These are phyloP conservation scores for Gymnosoma rotundatum DNA, from an alignment of 2,888 invertebrate species.

Conservation along the genomic window DNA sequence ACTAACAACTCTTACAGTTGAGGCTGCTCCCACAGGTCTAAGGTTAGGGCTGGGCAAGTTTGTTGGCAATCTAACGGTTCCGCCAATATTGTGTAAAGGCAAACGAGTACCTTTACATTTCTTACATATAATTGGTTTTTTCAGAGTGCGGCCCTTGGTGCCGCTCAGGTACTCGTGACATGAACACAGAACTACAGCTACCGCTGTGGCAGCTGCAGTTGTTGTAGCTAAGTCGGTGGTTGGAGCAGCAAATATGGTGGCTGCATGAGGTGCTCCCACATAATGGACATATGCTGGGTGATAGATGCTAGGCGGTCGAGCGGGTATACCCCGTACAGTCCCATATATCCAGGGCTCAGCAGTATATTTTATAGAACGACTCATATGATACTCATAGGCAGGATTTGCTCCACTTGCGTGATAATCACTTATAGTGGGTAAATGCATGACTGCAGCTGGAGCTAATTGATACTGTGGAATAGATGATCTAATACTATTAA, in stretches of 20 bases:
- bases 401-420: conserved; percentile 58
- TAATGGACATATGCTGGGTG: conserved; percentile 75
- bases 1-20: conserved; percentile 84
- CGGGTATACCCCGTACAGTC: conserved; percentile 85
- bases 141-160: conserved; percentile 88
- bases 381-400: conserved; percentile 84
- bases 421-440: conserved; percentile 62
- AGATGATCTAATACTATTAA: conserved; percentile 41
- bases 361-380: conserved; percentile 92
- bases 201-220: conserved; percentile 82
- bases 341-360: conserved; percentile 94
- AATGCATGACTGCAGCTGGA: conserved; percentile 64
- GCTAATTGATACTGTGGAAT: conserved; percentile 64
- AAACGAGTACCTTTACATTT: conserved; percentile 92
- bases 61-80: conserved; percentile 85
- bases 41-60: conserved; percentile 73
- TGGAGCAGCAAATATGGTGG: conserved; percentile 76
- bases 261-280: conserved; percentile 74
- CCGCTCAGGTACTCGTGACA: conserved; percentile 91
- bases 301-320: conserved; percentile 79
- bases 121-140: conserved; percentile 90
- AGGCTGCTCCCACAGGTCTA: conserved; percentile 84
- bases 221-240: conserved; percentile 80
- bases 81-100: conserved; percentile 87
- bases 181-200: conserved; percentile 89